phyloP scores from a whole-genome alignment of 2,797 vertebrate species.

The Spinus pinus region DNA sequence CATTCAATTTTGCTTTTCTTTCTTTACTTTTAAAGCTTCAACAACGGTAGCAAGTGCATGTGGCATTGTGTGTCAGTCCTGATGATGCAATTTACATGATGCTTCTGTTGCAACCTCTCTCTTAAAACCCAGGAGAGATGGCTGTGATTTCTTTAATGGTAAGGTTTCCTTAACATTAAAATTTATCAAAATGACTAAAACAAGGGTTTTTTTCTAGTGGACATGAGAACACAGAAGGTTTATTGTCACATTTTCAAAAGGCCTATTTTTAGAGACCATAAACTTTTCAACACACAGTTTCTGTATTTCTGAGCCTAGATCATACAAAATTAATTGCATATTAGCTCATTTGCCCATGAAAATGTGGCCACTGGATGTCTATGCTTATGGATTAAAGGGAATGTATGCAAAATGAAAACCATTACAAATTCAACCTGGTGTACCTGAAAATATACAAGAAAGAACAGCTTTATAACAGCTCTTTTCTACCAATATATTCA shows the following conservation, averaged over 20 bases:
- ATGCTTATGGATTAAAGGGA: neutral
- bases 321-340: neutral
- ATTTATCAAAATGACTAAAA: neutral
- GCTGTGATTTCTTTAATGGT: neutral
- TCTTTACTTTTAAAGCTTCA: neutral
- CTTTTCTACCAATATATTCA: neutral
- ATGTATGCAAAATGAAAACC: neutral
- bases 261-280: neutral
- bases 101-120: neutral
- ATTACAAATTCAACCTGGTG: neutral
- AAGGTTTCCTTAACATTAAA: neutral
- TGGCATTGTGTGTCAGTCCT: neutral
- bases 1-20: neutral
- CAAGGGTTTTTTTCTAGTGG: accelerated
- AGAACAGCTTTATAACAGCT: neutral
- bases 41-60: neutral
- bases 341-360: neutral
- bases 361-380: neutral
- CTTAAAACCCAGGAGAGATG: neutral
- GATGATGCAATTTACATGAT: neutral
- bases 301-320: neutral
- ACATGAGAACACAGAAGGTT: accelerated
- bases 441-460: neutral
- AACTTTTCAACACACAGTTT: neutral
- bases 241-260: neutral